phyloP scores from a whole-genome alignment of 2,113 vertebrate species.

The Rhinoderma darwinii region DNA sequence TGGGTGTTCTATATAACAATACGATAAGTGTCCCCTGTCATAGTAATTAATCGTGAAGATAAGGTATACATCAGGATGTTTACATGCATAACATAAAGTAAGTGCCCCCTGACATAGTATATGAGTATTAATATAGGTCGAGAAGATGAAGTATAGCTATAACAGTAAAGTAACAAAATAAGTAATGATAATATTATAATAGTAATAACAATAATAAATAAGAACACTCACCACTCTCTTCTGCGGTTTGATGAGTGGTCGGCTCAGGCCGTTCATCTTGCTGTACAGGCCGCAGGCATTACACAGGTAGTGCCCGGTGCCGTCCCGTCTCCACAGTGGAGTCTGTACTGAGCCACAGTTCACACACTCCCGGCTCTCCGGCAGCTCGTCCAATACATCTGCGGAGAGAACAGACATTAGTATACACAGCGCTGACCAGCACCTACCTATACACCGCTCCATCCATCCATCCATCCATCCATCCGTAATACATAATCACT shows the following conservation, averaged over 20 bases:
- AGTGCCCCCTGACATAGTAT: too few relatives aligned
- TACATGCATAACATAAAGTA: too few relatives aligned
- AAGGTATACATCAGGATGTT: too few relatives aligned
- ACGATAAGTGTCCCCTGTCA: too few relatives aligned
- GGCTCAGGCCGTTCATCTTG: constrained; percentile 98
- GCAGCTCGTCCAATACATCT: constrained; percentile 94
- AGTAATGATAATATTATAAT: too few relatives aligned
- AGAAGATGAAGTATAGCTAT: too few relatives aligned
- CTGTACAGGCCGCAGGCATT: constrained; percentile 98
- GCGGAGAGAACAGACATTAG: background rate
- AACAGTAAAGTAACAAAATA: too few relatives aligned
- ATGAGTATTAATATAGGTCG: too few relatives aligned
- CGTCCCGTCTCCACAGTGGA: constrained; percentile 96
- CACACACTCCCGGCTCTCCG: constrained; percentile 93
- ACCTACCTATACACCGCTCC: background rate
- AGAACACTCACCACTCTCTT: constrained; percentile 86
- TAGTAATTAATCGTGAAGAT: too few relatives aligned
- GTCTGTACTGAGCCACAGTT: constrained; percentile 99
- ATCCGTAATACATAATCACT: background rate
- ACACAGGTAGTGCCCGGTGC: constrained; percentile 97
- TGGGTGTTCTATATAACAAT: too few relatives aligned
- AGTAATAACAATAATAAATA: too few relatives aligned
- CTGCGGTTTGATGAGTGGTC: constrained; percentile 97
- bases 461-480: background rate
- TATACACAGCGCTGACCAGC: background rate